Base-by-base conservation (phyloP, 2,797 vertebrate species). In the Halcyon smyrnensis region DNA sequence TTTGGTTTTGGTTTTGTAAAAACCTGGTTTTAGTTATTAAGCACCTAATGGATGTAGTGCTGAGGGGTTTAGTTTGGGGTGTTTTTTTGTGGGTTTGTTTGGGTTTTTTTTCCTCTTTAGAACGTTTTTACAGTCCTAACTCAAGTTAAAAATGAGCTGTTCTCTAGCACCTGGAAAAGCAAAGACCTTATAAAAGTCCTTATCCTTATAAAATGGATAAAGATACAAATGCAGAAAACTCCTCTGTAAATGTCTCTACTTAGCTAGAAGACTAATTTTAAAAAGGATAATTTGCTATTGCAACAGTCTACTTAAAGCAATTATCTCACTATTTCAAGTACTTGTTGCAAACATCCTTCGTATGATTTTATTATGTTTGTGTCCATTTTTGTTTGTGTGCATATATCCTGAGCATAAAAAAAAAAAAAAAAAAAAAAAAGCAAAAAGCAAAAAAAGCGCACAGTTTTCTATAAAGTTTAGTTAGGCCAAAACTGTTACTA, bases 271-370 rank as follows among this genome's bases (percentile, higher is more conserved):
- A 57, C 28, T n/a, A 39, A 53, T 85, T 94, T 51, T 62, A 5
- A 77, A 90, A 85, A 54, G 20, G 37, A 70, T 51, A 53, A 62
- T 82, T 82, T 28, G n/a, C 8, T 89, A 57, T 90, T 91, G n/a
- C n/a, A n/a, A 36, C 46, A 59, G 69, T 62, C 46, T 39, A 64
- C 9, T 13, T 37, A 27, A 50, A 36, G 13, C 25, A 18, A 8
- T 15, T n/a, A 17, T n/a, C 81, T 16, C 37, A 64, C 9, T 69
- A 15, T 50, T 59, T 91, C 43, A 84, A 51, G 25, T 64, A 12
- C 12, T 68, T 0, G 2, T 6, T 43, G 16, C 11, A 28, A 2
- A 39, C 18, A 43, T 77, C 6, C 37, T 23, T 37, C 46, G 28
- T 20, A 19, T 74, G 60, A 60, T 34, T 41, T 75, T 60, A 34